Evolutionary conservation across 1,140 invertebrate species (phyloP).

Genomic region (Drosophila orena): DNA sequence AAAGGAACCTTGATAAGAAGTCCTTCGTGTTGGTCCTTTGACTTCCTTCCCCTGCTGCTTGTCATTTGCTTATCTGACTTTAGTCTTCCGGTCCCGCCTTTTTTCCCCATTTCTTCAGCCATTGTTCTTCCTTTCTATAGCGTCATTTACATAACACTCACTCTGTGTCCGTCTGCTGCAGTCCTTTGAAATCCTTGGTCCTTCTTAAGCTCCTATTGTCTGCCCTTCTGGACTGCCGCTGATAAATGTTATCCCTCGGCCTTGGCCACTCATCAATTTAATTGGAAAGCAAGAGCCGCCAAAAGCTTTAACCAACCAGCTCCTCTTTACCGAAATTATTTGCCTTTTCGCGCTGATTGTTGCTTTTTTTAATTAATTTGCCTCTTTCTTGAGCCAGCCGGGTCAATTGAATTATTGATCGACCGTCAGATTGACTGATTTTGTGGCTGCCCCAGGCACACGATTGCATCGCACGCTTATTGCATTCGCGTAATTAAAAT

Average conservation of each 20-base stretch:
- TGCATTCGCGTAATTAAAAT: slow-evolving; percentile 63
- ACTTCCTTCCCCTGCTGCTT: slow-evolving; percentile 57
- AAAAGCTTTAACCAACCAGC: slow-evolving; percentile 35
- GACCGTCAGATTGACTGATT: slow-evolving; percentile 66
- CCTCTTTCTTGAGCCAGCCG: slow-evolving; percentile 27
- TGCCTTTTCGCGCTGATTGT: slow-evolving; percentile 42
- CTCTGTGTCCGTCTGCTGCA: slow-evolving; percentile 30
- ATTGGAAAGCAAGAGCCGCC: slow-evolving; percentile 49
- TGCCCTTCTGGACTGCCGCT: slow-evolving; percentile 13
- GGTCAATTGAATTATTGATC: slow-evolving; percentile 56
- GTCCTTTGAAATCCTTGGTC: slow-evolving; percentile 30
- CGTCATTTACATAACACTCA: slow-evolving; percentile 58
- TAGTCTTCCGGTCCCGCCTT: slow-evolving; percentile 29
- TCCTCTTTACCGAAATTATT: slow-evolving; percentile 45
- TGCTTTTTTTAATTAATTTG: slow-evolving; percentile 68
- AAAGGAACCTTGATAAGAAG: slow-evolving; percentile 13
- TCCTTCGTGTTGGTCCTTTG: slow-evolving; percentile 15
- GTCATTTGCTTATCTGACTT: slow-evolving; percentile 71
- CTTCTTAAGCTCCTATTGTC: slow-evolving; percentile 35
- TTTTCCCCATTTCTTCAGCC: slow-evolving; percentile 16
- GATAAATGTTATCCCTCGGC: slow-evolving; percentile 29
- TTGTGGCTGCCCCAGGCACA: slow-evolving; percentile 25
- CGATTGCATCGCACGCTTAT: slow-evolving; percentile 39
- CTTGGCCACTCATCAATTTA: slow-evolving; percentile 67
- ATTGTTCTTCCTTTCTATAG: slow-evolving; percentile 47